Evolutionary conservation across 2,797 vertebrate genomes (phyloP).

Genomic region (Champsocephalus esox): DNA sequence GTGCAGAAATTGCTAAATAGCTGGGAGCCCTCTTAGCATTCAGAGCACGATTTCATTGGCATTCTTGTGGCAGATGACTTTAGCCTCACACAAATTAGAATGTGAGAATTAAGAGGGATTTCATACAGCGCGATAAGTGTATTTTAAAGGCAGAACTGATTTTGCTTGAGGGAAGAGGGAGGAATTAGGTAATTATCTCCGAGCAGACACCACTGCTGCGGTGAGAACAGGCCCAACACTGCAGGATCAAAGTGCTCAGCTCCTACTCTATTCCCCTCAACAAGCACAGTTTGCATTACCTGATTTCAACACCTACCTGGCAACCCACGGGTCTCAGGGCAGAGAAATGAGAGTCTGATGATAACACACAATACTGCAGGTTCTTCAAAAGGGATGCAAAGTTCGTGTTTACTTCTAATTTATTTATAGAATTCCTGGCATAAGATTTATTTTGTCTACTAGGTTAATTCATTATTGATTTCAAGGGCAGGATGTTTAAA

Average conservation of each 20-base stretch:
- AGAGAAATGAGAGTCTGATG: conserved; percentile 41
- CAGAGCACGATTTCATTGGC: conserved; percentile 68
- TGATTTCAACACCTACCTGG: conserved; percentile 46
- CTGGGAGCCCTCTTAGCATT: conserved; percentile 68
- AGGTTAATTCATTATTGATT: conserved; percentile 81
- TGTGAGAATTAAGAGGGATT: conserved; percentile 74
- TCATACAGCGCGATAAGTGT: conserved; percentile 69
- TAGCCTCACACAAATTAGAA: conserved; percentile 74
- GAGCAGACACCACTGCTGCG: conserved; percentile 57
- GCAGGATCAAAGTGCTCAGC: conserved; percentile 56
- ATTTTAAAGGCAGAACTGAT: conserved; percentile 75
- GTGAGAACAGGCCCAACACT: conserved; percentile 43
- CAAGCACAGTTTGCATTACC: conserved; percentile 42
- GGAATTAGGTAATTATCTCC: conserved; percentile 75
- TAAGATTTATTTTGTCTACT: conserved; percentile 69
- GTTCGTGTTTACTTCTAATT: conserved; percentile 63
- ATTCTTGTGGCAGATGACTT: conserved; percentile 74
- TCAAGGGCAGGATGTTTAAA: conserved; percentile 62
- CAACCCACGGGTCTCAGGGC: conserved; percentile 47
- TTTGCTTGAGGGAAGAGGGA: conserved; percentile 66
- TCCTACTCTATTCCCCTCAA: conserved; percentile 28
- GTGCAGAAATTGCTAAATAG: conserved; percentile 73
- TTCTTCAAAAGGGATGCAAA: conserved; percentile 60
- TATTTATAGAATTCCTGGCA: conserved; percentile 72
- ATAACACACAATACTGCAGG: conserved; percentile 35